Base-by-base conservation (phyloP, 2,797 vertebrate genomes). In the Alectoris magna region DNA sequence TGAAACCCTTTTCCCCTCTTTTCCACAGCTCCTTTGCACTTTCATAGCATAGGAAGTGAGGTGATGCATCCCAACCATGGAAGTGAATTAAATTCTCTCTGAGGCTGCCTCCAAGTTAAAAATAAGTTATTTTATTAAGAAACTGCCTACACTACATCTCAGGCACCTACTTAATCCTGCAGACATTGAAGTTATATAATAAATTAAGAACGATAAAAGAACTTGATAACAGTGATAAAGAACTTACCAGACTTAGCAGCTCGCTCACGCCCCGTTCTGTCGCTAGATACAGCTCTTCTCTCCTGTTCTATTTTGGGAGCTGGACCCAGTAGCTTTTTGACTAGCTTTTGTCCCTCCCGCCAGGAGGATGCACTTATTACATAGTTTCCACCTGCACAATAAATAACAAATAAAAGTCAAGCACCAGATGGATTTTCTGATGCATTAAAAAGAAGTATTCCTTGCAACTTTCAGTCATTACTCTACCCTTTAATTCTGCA, bases 331-430 rank as follows among this genome's bases (percentile, higher is more conserved):
- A 99, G 97, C 97, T 98, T 99, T 92, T 99, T 99, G 55, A 98
- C 98, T 87, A 99, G 94, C 94, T 99, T 99, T 94, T 99, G 99
- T 85, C 99, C 99, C 68, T 99, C 98, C 72, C 99, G 97, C 99
- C 99, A 99, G 23, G 99, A 99, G 4, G 98, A 98, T 72, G 99
- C 97, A 91, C 97, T 98, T 96, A 99, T 99, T 70, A 97, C 95
- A 98, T 95, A 96, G 89, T 89, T 97, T 75, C 94, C 87, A 94
- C 96, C 97, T 98, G 93, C 74, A 96, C 18, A 92, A 41, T 3
- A 80, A 88, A 44, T 31, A 90, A 88, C 12, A 74, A 88, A 86
- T n/a, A 41, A 12, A 77, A 73, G 39, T 76, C 60, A 95, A 46
- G 51, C 10, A 48, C 38, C 9, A 24, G 31, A 66, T 34, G 39